Base-by-base conservation (phyloP, 2,797 vertebrate species). In the Gadopsis bispinosus region DNA sequence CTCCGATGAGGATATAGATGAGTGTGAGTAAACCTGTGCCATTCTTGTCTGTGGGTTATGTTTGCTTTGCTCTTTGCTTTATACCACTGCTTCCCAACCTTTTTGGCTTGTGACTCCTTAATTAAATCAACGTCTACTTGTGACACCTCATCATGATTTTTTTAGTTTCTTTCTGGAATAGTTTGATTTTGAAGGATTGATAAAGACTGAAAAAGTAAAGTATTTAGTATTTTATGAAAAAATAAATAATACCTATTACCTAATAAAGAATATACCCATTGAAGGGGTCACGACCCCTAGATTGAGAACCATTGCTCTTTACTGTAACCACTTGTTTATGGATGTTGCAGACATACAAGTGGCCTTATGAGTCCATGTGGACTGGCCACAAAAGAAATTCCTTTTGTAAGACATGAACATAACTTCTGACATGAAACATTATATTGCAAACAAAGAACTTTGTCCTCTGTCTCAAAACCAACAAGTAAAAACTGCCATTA, bases 1-100 rank as follows among this genome's bases (percentile, higher is more conserved):
- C n/a, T 83, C 65, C 0, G 72, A 83, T 81, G 53, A 67, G 7
- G 84, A 91, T 43, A 45, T 71, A 51, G 73, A 92, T 62, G 84
- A 88, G 10, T 81, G 92, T 94, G 67, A 93, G 92, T 89, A 39
- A 47, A 68, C 5, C 12, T 68, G 6, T 37, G 41, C 13, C 10
- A 13, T 19, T 56, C 0, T 20, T 64, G 5, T 65, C n/a, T 59
- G 1, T 63, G 22, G 66, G 9, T 50, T 47, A 20, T 48, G 53
- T 41, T 70, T 60, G 3, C 26, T 9, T 2, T 59, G 7, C 13
- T 56, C 7, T 73, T 50, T 58, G 20, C 11, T 66, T 59, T 22
- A 31, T 16, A 41, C 7, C 7, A 16, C 0, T 68, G n/a, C 0
- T 26, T 47, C 31, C 29, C 1, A 41, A 31, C 8, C 8, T n/a